phyloP scores from a whole-genome alignment of 2,888 invertebrate genomes.

The Gymnosoma rotundatum region DNA sequence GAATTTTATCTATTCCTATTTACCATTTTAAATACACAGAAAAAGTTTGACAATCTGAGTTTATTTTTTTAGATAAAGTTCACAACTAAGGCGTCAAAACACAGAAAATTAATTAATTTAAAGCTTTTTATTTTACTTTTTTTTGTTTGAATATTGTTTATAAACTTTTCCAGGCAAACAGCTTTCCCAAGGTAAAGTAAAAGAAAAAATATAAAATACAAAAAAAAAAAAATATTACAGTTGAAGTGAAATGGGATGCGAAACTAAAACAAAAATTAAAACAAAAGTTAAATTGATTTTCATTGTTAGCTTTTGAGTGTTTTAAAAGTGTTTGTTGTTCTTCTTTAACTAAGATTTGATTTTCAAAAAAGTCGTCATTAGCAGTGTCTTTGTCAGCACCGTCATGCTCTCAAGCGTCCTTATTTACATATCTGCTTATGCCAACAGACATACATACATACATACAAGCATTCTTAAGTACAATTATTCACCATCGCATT shows the following conservation, averaged over 20 bases:
- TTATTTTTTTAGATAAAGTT: conserved; percentile 14
- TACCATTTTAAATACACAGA: conserved; percentile 14
- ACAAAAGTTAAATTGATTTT: conserved; percentile 73
- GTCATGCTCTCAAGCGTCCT: background rate
- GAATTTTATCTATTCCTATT: background rate
- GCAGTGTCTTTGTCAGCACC: conserved; percentile 17
- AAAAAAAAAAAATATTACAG: conserved; percentile 17
- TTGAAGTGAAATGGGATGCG: conserved; percentile 20
- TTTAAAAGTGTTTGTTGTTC: conserved; percentile 41
- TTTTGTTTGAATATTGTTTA: conserved; percentile 18
- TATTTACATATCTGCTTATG: background rate
- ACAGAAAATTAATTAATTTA: conserved; percentile 68
- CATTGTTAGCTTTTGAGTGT: conserved; percentile 69
- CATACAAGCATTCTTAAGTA: background rate
- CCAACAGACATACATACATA: background rate
- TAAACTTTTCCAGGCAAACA: conserved; percentile 1
- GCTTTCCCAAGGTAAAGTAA: conserved; percentile 47
- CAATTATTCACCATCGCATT: conserved; percentile 9
- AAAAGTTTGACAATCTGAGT: conserved; percentile 24
- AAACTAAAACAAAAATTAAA: conserved; percentile 47
- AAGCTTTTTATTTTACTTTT: conserved; percentile 42
- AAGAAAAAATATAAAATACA: conserved; percentile 2
- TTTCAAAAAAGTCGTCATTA: conserved; percentile 38
- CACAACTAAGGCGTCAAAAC: conserved; percentile 63
- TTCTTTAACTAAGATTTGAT: conserved; percentile 23